Conservation (phyloP, 2,888 invertebrate genomes). For the Drosophila falleni region DNA sequence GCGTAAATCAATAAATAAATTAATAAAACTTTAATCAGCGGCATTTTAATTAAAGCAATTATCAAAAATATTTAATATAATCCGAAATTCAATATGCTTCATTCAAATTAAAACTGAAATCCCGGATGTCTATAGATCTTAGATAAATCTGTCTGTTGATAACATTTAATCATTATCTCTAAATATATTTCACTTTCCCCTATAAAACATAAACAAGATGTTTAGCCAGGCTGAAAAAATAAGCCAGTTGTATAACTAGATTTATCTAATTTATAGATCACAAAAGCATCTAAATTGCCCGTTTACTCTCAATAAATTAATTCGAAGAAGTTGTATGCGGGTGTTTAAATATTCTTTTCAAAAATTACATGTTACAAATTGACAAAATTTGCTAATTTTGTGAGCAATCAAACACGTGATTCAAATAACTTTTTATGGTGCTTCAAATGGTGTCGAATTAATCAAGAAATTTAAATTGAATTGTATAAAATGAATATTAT, state of each 20-base stretch:
- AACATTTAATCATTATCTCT: conserved; percentile 22
- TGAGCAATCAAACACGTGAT: conserved; percentile 29
- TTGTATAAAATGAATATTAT: background rate
- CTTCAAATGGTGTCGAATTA: conserved; percentile 1
- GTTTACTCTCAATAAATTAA: conserved; percentile 32
- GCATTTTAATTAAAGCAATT: conserved; percentile 26
- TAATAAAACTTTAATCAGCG: conserved; percentile 46
- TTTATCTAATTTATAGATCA: conserved; percentile 8
- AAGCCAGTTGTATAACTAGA: background rate
- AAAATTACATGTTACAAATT: conserved; percentile 10
- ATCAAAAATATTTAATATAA: conserved; percentile 2
- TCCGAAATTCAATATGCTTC: conserved; percentile 14
- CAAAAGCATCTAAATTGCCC: conserved; percentile 35
- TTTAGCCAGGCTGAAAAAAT: conserved; percentile 15
- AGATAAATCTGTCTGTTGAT: conserved; percentile 2
- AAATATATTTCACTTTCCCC: conserved; percentile 20
- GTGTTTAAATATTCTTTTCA: conserved; percentile 26
- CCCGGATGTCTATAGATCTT: conserved; percentile 19
- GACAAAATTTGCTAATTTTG: conserved; percentile 19
- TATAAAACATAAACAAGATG: conserved; percentile 14
- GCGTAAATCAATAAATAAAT: conserved; percentile 63
- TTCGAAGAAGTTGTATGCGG: conserved; percentile 20
- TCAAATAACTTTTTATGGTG: conserved; percentile 9
- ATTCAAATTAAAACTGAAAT: background rate
- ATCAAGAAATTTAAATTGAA: background rate